These are phyloP conservation scores for Saturnia japonica DNA, from an alignment of 2,888 invertebrate species.

Conservation along the genomic window DNA sequence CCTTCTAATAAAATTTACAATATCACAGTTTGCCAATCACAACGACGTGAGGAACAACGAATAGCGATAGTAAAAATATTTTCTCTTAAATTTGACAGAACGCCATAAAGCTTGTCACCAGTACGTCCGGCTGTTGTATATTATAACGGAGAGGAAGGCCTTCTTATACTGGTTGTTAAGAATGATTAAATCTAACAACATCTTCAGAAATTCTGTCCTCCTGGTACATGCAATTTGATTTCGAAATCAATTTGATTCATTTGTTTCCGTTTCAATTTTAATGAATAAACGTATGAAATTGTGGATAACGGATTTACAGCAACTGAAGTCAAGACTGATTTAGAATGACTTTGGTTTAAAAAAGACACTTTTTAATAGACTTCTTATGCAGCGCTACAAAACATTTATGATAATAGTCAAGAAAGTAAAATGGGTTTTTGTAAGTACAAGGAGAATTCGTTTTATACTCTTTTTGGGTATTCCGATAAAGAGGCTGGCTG, in stretches of 20 bases:
- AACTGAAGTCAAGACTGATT: no score
- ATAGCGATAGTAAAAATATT: constrained; percentile 9
- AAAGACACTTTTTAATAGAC: no score
- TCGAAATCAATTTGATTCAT: neutral
- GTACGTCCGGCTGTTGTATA: constrained; percentile 1
- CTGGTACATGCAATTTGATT: constrained; percentile 4
- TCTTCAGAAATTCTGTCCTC: constrained; percentile 6
- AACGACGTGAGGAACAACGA: neutral
- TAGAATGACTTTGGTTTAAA: no score
- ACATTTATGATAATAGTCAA: no score
- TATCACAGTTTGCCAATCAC: constrained; percentile 3
- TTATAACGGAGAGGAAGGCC: constrained; percentile 4
- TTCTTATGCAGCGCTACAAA: no score
- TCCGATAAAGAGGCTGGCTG: no score
- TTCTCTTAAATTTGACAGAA: constrained; percentile 6
- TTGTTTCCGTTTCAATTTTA: neutral
- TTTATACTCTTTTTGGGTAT: no score
- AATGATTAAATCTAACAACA: constrained; percentile 11
- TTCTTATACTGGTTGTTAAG: constrained; percentile 6
- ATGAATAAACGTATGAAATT: neutral
- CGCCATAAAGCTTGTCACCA: constrained; percentile 8
- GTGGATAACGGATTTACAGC: neutral
- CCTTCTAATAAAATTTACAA: constrained; percentile 3
- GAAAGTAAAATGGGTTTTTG: no score
- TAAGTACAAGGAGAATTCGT: no score